Conservation (phyloP, 1,140 invertebrate species). For the Phortica variegata region DNA sequence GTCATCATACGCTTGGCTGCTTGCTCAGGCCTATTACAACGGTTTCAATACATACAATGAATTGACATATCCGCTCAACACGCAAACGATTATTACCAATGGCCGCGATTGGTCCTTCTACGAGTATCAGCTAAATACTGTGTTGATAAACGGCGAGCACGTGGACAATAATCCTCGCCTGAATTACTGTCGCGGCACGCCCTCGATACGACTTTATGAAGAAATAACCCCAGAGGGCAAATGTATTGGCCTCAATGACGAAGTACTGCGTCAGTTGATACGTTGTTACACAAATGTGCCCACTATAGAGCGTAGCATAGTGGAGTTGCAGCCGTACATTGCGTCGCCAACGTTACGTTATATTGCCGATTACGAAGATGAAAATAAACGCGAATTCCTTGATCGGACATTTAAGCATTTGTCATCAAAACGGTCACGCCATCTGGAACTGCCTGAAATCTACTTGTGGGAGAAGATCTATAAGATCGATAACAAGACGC, state of each 20-base stretch:
- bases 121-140: slow-evolving; percentile 87
- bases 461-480: slow-evolving; percentile 78
- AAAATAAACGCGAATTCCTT: slow-evolving; percentile 67
- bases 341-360: slow-evolving; percentile 59
- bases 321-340: slow-evolving; percentile 74
- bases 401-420: slow-evolving; percentile 70
- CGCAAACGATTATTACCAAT: slow-evolving; percentile 83
- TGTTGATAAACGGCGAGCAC: slow-evolving; percentile 64
- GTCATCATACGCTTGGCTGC: slow-evolving; percentile 76
- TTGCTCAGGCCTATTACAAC: slow-evolving; percentile 79
- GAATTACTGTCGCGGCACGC: slow-evolving; percentile 82
- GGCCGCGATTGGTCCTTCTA: slow-evolving; percentile 81
- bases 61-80: slow-evolving; percentile 82
- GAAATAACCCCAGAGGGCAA: slow-evolving; percentile 67
- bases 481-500: slow-evolving; percentile 67
- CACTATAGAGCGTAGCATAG: slow-evolving; percentile 59
- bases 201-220: slow-evolving; percentile 73
- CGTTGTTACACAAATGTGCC: slow-evolving; percentile 76
- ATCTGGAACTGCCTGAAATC: slow-evolving; percentile 65
- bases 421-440: slow-evolving; percentile 65
- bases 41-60: slow-evolving; percentile 88
- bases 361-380: slow-evolving; percentile 68
- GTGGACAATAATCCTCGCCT: slow-evolving; percentile 66
- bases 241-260: slow-evolving; percentile 78
- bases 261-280: slow-evolving; percentile 72